phyloP scores from a whole-genome alignment of 2,113 vertebrate genomes.

The Siphamia tubifer region DNA sequence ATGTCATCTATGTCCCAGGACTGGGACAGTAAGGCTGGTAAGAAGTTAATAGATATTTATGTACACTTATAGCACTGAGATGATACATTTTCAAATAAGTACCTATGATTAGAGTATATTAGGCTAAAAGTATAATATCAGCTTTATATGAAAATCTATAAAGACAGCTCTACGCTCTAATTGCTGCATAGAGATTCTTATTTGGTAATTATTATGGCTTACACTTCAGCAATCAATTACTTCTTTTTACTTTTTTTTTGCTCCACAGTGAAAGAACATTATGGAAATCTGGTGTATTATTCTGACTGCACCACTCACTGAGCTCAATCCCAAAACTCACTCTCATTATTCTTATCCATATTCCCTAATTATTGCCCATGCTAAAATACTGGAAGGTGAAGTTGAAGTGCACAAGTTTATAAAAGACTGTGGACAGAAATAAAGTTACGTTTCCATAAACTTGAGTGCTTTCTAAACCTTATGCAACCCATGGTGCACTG shows the following conservation, averaged over 20 bases:
- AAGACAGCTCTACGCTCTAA: not conserved
- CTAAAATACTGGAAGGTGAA: not conserved
- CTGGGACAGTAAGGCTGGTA: too few species aligned
- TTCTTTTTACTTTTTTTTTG: not conserved
- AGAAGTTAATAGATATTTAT: too few species aligned
- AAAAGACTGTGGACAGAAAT: not conserved
- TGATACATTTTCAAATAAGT: too few species aligned
- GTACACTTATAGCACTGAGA: too few species aligned
- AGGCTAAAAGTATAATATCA: not conserved
- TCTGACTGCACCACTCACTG: not conserved
- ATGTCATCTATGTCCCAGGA: too few species aligned
- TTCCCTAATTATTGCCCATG: not conserved
- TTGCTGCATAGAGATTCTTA: not conserved
- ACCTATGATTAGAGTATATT: not conserved
- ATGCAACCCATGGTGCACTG: not conserved
- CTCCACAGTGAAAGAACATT: not conserved
- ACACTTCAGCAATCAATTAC: not conserved
- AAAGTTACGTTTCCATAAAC: not conserved
- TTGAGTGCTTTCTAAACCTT: not conserved
- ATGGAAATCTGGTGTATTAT: not conserved
- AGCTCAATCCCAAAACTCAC: not conserved
- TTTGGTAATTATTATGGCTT: not conserved
- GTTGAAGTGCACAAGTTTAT: not conserved
- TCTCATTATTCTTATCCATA: conserved; percentile 2
- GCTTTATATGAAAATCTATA: not conserved